A percentile compares a stretch with the other conserved stretches of the same genome.
phyloP scores from a whole-genome alignment of 2,113 vertebrate species.

The Cariama cristata region DNA sequence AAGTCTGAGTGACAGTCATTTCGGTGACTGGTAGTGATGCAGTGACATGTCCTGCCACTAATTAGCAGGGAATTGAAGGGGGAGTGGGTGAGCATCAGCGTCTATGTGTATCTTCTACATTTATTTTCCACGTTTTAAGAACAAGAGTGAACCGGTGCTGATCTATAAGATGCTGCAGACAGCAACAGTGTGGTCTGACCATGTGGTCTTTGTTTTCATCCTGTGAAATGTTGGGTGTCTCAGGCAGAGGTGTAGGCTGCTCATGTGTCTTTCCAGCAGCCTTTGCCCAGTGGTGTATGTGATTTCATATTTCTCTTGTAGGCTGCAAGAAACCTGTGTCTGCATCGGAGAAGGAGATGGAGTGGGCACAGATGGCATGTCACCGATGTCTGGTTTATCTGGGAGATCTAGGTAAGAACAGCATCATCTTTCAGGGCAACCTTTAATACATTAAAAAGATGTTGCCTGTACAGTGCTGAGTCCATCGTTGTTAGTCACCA shows the following conservation, averaged over 20 bases:
- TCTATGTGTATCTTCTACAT: not conserved
- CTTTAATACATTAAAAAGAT: not conserved
- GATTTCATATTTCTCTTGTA: constrained; percentile 5
- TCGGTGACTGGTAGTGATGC: not conserved
- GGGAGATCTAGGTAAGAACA: constrained; percentile 91
- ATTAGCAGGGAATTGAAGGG: not conserved
- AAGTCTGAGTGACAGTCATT: not conserved
- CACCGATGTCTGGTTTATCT: constrained; percentile 96
- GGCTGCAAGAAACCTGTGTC: constrained; percentile 93
- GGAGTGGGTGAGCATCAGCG: not conserved
- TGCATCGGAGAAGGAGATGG: constrained; percentile 95
- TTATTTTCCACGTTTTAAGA: not conserved
- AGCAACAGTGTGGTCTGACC: not conserved
- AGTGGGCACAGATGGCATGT: constrained; percentile 98
- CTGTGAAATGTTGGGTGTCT: not conserved
- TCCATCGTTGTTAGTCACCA: not conserved
- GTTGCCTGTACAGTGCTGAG: not conserved
- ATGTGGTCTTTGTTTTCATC: not conserved
- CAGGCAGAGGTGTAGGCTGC: not conserved
- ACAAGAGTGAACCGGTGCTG: not conserved
- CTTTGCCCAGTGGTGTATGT: fast-evolving
- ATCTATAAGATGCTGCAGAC: fast-evolving
- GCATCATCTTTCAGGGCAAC: not conserved
- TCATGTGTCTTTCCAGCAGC: not conserved
- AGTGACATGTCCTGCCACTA: fast-evolving